These are phyloP conservation scores for Sitobion miscanthi DNA, from an alignment of 1,140 invertebrate species.

Conservation along the genomic window DNA sequence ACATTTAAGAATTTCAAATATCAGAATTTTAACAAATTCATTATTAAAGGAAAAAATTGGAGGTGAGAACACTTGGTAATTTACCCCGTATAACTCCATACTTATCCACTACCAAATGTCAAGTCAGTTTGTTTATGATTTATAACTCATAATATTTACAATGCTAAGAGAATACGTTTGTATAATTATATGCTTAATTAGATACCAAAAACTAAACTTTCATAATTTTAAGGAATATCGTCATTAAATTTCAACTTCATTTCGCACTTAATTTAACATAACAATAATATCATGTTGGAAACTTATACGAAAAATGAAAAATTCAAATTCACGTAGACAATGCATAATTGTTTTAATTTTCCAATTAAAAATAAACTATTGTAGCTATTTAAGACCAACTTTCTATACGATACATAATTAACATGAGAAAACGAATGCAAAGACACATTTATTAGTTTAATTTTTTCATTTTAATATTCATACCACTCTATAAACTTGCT, in stretches of 20 bases:
- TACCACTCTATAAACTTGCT: background rate
- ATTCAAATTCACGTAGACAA: background rate
- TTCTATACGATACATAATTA: background rate
- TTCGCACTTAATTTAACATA: background rate
- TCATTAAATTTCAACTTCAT: background rate
- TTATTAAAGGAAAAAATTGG: no score
- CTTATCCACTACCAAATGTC: background rate
- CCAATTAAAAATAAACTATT: background rate
- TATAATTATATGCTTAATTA: background rate
- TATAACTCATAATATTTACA: background rate
- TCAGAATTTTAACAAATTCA: no score
- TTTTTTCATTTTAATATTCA: background rate
- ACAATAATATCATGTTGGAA: background rate
- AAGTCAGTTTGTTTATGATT: background rate
- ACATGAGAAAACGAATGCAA: conserved; percentile 13
- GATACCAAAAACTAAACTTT: background rate
- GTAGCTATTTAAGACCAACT: background rate
- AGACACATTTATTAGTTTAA: background rate
- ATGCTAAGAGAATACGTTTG: no score
- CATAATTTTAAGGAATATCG: background rate
- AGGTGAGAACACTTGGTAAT: no score
- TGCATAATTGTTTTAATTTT: conserved; percentile 20
- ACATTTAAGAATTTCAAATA: no score
- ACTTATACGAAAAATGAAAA: background rate
- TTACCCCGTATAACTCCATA: background rate